Evolutionary conservation across 1,140 invertebrate genomes (phyloP).

Genomic region (Lasioglossum albipes): DNA sequence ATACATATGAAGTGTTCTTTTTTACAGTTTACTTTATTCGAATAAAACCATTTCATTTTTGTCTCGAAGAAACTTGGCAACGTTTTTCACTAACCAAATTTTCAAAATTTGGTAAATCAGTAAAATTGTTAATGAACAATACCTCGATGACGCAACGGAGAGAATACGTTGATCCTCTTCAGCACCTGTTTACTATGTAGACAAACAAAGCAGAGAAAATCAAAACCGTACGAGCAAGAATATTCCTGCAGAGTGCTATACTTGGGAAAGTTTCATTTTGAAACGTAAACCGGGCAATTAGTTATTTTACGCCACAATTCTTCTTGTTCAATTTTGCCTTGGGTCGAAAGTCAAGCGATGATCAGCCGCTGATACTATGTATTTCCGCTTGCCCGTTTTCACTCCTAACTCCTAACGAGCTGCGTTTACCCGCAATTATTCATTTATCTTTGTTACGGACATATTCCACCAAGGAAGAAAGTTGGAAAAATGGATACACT

Average conservation of each 20-base stretch:
- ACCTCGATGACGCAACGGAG: too few relatives aligned
- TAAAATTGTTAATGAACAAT: too few relatives aligned
- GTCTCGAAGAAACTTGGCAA: too few relatives aligned
- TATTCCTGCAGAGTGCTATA: neutral
- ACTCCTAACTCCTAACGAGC: neutral
- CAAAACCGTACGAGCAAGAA: too few relatives aligned
- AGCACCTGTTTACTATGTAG: too few relatives aligned
- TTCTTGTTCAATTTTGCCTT: neutral
- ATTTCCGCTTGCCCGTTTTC: neutral
- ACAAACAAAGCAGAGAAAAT: too few relatives aligned
- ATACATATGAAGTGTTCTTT: too few relatives aligned
- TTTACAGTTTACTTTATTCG: too few relatives aligned
- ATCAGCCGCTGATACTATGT: neutral
- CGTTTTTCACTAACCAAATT: too few relatives aligned
- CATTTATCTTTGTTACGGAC: neutral
- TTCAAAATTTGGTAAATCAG: too few relatives aligned
- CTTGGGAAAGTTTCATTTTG: neutral
- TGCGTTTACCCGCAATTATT: neutral
- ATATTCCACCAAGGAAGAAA: conserved; percentile 4
- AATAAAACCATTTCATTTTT: too few relatives aligned
- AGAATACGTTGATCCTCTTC: too few relatives aligned
- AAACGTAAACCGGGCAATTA: neutral
- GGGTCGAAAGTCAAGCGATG: neutral
- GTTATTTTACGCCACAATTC: neutral
- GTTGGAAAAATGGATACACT: neutral